Conservation (phyloP, 2,113 vertebrate genomes). For the Nicator chloris region DNA sequence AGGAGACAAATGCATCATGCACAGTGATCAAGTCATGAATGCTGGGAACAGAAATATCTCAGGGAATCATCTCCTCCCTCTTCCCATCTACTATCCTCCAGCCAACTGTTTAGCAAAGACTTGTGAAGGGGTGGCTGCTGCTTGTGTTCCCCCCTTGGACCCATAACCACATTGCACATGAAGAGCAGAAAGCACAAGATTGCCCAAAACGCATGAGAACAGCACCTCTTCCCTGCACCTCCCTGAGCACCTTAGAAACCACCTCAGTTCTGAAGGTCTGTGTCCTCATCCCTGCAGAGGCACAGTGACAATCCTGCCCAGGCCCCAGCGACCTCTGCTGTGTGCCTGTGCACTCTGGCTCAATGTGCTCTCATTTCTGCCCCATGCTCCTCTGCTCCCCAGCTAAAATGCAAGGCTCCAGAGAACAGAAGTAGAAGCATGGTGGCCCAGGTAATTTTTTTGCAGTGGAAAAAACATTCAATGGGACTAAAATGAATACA, state of each 20-base stretch:
- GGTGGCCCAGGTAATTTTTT: not conserved
- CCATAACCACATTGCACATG: not conserved
- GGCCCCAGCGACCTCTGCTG: not conserved
- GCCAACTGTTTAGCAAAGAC: not conserved
- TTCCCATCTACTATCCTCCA: not conserved
- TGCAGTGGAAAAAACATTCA: not conserved
- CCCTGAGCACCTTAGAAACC: fast-evolving
- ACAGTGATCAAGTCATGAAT: not conserved
- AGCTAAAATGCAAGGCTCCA: not conserved
- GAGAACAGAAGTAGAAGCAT: not conserved
- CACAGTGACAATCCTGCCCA: not conserved
- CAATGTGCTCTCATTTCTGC: not conserved
- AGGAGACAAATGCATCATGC: fast-evolving
- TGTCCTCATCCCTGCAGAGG: not conserved
- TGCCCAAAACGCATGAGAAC: not conserved
- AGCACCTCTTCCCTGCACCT: not conserved
- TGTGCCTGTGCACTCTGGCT: not conserved
- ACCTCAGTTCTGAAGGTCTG: not conserved
- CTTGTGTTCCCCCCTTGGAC: not conserved
- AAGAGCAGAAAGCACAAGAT: not conserved
- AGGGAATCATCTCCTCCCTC: not conserved
- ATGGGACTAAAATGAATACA: not conserved
- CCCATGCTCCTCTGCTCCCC: not conserved
- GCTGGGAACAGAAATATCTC: not conserved
- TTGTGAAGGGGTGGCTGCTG: not conserved